A percentile compares a stretch with the other conserved stretches of the same genome.
Conservation (phyloP, 2,113 vertebrate species). For the Gavia stellata region DNA sequence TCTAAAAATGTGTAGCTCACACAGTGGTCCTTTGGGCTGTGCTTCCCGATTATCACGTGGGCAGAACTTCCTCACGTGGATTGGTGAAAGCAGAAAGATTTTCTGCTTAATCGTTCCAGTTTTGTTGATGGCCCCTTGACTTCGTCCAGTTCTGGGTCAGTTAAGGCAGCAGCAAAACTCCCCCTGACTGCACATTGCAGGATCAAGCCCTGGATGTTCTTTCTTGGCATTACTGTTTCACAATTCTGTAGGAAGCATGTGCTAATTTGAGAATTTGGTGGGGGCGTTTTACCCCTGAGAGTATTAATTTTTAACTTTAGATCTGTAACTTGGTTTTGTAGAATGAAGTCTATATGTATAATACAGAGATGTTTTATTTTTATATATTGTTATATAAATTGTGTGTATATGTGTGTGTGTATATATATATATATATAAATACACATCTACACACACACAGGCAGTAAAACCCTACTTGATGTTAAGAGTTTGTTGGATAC, state of each 20-base stretch:
- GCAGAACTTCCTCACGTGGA: not conserved
- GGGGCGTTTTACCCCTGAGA: too few species aligned
- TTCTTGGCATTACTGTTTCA: not conserved
- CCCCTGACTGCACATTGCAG: not conserved
- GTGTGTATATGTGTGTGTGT: not conserved
- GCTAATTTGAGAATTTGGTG: not conserved
- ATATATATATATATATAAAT: too few species aligned
- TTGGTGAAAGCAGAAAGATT: not conserved
- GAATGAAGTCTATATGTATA: not conserved
- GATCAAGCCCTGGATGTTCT: not conserved
- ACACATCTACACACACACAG: fast-evolving
- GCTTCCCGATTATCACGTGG: not conserved
- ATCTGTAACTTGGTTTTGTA: not conserved
- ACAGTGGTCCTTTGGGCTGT: not conserved
- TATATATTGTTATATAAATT: not conserved
- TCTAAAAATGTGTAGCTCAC: not conserved
- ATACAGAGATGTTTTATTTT: not conserved
- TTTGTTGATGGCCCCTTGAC: not conserved
- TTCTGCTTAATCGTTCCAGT: not conserved
- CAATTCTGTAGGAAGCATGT: not conserved
- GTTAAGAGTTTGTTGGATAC: not conserved
- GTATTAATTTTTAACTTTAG: not conserved
- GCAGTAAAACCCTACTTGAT: not conserved
- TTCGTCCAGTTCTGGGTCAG: not conserved
- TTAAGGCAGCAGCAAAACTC: not conserved